phyloP scores from a whole-genome alignment of 1,140 invertebrate genomes.

The Bombus terrestris region DNA sequence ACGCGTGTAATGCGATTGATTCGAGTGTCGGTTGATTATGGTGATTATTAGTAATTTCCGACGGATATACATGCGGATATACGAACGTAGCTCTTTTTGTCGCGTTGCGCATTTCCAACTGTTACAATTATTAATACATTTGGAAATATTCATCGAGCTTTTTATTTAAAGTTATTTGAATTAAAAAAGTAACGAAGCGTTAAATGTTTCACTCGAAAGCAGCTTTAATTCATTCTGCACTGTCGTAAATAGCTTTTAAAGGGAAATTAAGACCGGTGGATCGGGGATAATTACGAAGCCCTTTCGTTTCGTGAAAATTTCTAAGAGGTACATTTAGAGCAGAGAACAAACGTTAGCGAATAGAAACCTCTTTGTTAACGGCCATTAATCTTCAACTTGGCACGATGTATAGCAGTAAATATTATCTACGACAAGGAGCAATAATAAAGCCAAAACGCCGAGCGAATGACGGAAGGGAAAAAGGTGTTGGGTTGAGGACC shows the following conservation, averaged over 20 bases:
- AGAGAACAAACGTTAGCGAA: background rate
- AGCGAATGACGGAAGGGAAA: constrained; percentile 4
- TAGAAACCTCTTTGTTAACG: constrained; percentile 5
- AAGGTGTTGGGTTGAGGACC: constrained; percentile 17
- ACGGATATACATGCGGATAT: background rate
- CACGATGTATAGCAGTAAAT: background rate
- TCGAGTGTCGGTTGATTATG: background rate
- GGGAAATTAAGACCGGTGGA: constrained; percentile 15
- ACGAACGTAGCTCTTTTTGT: too few relatives aligned
- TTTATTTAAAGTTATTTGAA: too few relatives aligned
- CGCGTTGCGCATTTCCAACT: too few relatives aligned
- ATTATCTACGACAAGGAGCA: constrained; percentile 17
- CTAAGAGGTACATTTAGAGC: background rate
- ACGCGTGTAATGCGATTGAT: background rate
- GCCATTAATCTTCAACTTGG: constrained; percentile 7
- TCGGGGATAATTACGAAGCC: constrained; percentile 13
- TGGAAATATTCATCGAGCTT: too few relatives aligned
- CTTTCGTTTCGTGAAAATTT: background rate
- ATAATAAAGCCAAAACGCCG: constrained; percentile 17
- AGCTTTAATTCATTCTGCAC: background rate
- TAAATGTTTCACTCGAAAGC: background rate
- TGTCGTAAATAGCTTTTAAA: constrained; percentile 2
- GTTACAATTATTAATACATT: too few relatives aligned
- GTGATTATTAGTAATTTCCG: background rate
- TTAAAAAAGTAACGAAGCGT: background rate